Evolutionary conservation across 2,888 invertebrate species (phyloP), one percentile per base, ranked within the genome.

Genomic region (Macrophya annulata): DNA sequence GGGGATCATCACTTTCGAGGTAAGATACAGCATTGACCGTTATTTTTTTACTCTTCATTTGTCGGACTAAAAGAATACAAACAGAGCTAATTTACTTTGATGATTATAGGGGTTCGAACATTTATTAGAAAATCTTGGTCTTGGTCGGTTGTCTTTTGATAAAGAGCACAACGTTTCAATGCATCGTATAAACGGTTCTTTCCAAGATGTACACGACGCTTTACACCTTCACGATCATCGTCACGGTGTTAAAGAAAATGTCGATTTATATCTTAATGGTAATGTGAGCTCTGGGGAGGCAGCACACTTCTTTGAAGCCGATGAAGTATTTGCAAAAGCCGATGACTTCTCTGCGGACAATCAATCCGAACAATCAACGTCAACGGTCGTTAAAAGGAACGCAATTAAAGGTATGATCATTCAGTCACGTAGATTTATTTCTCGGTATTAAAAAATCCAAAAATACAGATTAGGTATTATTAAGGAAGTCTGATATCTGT

Each of bases 81-180:
- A 17, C 15, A 12, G 9, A 59, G n/a, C 25, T 17, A 31, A n/a
- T 10, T 25, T 45, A 5, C 12, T 21, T 1, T 15, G 4, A 4
- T 15, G 15, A 25, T 45, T n/a, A 25, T 94, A 96, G 96, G 96
- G 96, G 15, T 95, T 96, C 88, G 96, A 96, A 92, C 96, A 96
- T 89, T 93, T 96, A 76, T 93, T 96, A 92, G 95, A 95, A 89
- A 96, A 94, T 89, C 92, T 96, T 31, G 96, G 96, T 0, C 93
- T 96, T n/a, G 96, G 96, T 0, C 95, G 95, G 15, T 93, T 95
- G 9, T 95, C 95, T 88, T 96, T 96, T 91, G 94, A 93, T 68
- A 94, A 94, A 0, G 94, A 94, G 0, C 95, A 95, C 87, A 95
- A 94, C 90, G 91, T 95, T 84, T 94, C 94, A 15, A 90, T 94